Base-by-base conservation (phyloP, 1,140 invertebrate species). In the Caenorhabditis latens region DNA sequence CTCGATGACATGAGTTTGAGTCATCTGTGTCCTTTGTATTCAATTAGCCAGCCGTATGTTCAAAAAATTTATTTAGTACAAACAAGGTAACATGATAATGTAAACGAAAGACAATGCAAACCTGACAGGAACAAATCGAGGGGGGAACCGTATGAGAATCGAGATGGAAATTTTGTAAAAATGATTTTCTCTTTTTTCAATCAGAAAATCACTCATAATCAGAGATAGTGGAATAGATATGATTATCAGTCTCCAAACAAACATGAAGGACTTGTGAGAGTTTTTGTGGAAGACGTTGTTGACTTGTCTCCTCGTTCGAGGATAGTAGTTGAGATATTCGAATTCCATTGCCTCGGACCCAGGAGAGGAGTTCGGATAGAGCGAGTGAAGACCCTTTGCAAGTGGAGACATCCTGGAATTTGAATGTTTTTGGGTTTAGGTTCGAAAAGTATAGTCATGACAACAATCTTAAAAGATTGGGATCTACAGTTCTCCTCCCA, bases 261-360 rank as follows among this genome's bases (percentile, higher is more conserved):
- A 75, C 46, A 42, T 65, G 63, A 6, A 85, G 21, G 1, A 85
- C 67, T 46, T 85, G 65, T 19, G 84, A 71, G 4, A 85, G 43
- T 16, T 67, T 65, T 21, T 85, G 84, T 16, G 84, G 84, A 13
- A 85, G 50, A n/a, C 84, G 63, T 24, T 48, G 63, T 40, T 65
- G 24, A 32, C 19, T 14, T 11, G n/a, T 42, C 16, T 50, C 32
- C 19, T 21, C 32, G 14, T 79, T 53, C 0, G 84, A 50, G 6
- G 84, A 85, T 9, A 91, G 63, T 16, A 88, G 43, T 53, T 91
- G 88, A 19, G 86, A 67, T 61, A 91, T 84, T 48, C 88, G 90
- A 21, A 91, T 61, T 46, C 88, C 89, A 65, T 91, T 91, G 16
- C 89, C 91, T 83, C 91, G 90, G 14, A 87, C 86, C 91, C 91